Conservation (phyloP, 2,797 vertebrate species). For the Acanthurus leucopareius region DNA sequence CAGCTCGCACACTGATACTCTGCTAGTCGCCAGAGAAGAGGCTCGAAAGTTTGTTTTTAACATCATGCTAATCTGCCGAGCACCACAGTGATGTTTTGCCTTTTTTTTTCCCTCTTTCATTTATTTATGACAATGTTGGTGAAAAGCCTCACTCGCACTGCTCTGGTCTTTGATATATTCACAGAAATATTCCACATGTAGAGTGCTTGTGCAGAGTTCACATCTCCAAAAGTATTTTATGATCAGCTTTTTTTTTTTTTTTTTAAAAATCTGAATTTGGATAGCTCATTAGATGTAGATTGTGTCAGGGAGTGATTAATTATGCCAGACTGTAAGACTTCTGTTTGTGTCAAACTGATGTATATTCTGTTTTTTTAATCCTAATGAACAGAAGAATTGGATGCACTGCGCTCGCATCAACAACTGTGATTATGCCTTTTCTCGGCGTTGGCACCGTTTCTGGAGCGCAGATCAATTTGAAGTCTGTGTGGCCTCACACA, state of each 20-base stretch:
- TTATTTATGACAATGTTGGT: conserved; percentile 47
- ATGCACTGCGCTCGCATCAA: conserved; percentile 67
- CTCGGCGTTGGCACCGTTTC: conserved; percentile 62
- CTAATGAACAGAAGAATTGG: conserved; percentile 82
- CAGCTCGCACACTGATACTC: neutral
- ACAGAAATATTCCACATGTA: conserved; percentile 46
- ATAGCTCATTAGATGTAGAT: conserved; percentile 83
- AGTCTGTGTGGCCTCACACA: conserved; percentile 31
- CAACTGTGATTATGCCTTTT: conserved; percentile 73
- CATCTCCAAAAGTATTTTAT: conserved; percentile 66
- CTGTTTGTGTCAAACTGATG: conserved; percentile 87
- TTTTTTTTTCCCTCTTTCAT: neutral
- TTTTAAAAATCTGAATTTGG: conserved; percentile 48
- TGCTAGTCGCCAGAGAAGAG: conserved; percentile 26
- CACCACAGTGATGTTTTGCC: conserved; percentile 9
- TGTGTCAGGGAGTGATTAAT: conserved; percentile 84
- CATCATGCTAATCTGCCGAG: conserved; percentile 18
- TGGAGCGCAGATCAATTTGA: conserved; percentile 52
- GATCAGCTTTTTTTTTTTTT: conserved; percentile 77
- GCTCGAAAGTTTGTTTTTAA: conserved; percentile 29
- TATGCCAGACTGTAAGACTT: conserved; percentile 82
- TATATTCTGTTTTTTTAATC: conserved; percentile 82
- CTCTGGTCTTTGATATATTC: conserved; percentile 32
- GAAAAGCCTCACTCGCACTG: conserved; percentile 24
- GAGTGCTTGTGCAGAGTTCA: conserved; percentile 58